These are phyloP conservation scores for Orycteropus afer DNA, from an alignment of 2,113 vertebrate genomes.

Conservation along the genomic window DNA sequence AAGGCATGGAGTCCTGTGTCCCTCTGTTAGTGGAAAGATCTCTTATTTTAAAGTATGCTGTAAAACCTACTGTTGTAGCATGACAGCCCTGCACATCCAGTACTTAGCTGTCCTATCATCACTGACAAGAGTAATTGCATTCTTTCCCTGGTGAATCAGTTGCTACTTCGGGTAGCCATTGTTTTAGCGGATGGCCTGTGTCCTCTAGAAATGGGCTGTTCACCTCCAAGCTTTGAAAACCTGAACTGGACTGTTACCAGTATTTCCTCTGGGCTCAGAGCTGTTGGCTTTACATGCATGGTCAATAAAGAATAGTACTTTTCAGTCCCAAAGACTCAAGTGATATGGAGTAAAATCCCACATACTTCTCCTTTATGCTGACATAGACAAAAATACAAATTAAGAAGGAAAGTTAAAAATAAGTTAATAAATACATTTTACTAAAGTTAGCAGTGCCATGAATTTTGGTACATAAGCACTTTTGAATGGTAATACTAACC, in stretches of 20 bases:
- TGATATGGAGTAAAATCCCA: background rate
- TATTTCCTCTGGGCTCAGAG: background rate
- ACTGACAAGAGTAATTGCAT: background rate
- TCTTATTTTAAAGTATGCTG: slow-evolving; percentile 51
- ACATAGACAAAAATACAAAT: slow-evolving; percentile 5
- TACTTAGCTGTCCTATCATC: background rate
- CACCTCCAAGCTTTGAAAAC: background rate
- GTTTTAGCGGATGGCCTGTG: background rate
- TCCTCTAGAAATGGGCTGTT: slow-evolving; percentile 48
- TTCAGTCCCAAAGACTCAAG: background rate
- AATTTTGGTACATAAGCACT: background rate
- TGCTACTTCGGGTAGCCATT: slow-evolving; percentile 2
- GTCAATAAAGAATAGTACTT: background rate
- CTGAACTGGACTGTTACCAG: background rate
- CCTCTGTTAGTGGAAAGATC: background rate
- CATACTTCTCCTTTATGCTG: background rate
- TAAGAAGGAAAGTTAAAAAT: background rate
- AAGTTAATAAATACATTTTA: background rate
- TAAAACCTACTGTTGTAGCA: background rate
- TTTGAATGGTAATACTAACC: slow-evolving; percentile 1
- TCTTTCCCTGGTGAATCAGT: slow-evolving; percentile 53
- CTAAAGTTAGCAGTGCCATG: background rate
- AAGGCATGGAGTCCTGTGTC: background rate
- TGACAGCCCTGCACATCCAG: background rate
- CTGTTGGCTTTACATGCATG: background rate